Evolutionary conservation across 1,140 invertebrate species (phyloP), one percentile per base, ranked within the genome.

Genomic region (Caenorhabditis briggsae): DNA sequence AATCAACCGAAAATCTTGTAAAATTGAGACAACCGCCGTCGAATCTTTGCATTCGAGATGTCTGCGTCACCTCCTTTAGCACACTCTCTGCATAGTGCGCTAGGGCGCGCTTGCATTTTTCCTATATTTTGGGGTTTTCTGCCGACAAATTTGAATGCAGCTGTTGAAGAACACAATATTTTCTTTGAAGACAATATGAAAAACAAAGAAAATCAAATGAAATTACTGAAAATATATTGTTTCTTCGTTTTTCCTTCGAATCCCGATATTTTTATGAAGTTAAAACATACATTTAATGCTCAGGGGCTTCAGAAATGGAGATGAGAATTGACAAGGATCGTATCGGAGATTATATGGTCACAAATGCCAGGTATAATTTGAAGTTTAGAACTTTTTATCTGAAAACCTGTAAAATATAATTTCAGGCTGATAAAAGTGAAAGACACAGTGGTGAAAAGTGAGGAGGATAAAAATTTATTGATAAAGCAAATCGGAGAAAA

Each of bases 11-110:
- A 70, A 70, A 46, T 25, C 20, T 70, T 25, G 64, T 70, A 70
- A 70, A 70, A 70, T 70, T 70, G 64, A 70, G 64, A 70, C 8
- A 70, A 48, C 64, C 33, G 41, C 64, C 64, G 64, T 70, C 33
- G 16, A 11, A 5, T 14, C n/a, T 33, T 11, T 12, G 18, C 16
- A 41, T 16, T 18, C 18, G 16, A 46, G n/a, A 16, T 70, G 41
- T 46, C 64, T 70, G 64, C 64, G 64, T 70, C 41, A 46, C 64
- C 11, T 2, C 64, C 14, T 16, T 46, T 18, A 16, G 23, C 23
- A 16, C 64, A 70, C 43, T 70, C 64, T 70, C 23, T 46, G 2
- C 0, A 1, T 16, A 3, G 41, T 70, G 1, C 41, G 6, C 5
- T 2, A 20, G 64, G n/a, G 64, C 64, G 41, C 9, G 23, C 2